Evolutionary conservation across 1,140 invertebrate genomes (phyloP).

Genomic region (fruit fly (Drosophila melanogaster)): DNA sequence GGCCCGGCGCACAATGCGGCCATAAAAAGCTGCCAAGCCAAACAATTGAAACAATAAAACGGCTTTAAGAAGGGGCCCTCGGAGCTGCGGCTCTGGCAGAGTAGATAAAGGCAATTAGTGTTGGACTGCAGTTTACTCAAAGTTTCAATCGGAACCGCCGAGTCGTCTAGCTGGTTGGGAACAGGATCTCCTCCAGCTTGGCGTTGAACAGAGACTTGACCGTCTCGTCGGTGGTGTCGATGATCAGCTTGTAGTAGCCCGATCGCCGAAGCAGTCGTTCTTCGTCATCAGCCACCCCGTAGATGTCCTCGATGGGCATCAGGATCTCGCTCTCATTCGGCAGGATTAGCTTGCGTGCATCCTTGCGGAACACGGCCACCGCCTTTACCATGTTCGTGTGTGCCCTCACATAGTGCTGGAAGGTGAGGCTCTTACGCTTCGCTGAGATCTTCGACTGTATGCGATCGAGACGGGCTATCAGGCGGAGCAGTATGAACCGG

Average conservation of each 20-base stretch:
- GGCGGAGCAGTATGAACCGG: constrained; percentile 68
- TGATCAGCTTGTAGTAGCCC: constrained; percentile 70
- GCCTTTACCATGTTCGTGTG: constrained; percentile 72
- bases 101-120: constrained; percentile 67
- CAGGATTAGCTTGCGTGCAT: constrained; percentile 71
- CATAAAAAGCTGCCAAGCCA: constrained; percentile 67
- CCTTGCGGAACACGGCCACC: constrained; percentile 76
- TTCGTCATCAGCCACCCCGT: constrained; percentile 71
- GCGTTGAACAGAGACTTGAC: constrained; percentile 72
- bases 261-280: constrained; percentile 53
- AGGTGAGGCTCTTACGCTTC: constrained; percentile 45
- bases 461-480: constrained; percentile 71
- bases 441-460: constrained; percentile 65
- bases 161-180: neutral
- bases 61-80: constrained; percentile 57
- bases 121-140: constrained; percentile 24
- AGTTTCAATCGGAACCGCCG: constrained; percentile 23
- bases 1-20: constrained; percentile 64
- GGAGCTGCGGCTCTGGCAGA: neutral
- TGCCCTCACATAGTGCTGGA: constrained; percentile 57
- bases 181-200: constrained; percentile 23
- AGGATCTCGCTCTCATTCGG: constrained; percentile 77
- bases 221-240: constrained; percentile 65
- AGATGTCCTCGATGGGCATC: constrained; percentile 77
- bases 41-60: constrained; percentile 81